A percentile compares a stretch with the other conserved stretches of the same genome.
These are phyloP conservation scores for Lerista edwardsae DNA, from an alignment of 2,797 vertebrate genomes.

Conservation along the genomic window DNA sequence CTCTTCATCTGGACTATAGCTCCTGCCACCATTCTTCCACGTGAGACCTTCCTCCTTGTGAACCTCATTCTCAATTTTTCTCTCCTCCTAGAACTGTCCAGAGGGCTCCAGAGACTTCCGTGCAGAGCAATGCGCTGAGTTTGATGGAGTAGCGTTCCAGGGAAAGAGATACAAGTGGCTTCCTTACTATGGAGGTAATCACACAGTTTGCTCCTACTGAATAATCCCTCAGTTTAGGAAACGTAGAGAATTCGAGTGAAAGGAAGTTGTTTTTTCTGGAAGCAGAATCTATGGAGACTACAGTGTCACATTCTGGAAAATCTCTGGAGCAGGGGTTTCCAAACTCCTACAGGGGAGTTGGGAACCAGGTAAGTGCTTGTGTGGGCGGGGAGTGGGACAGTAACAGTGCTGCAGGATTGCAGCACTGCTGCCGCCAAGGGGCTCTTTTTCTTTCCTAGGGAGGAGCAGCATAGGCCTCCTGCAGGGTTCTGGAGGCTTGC, in stretches of 20 bases:
- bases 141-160: slow-evolving; percentile 88
- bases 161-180: slow-evolving; percentile 92
- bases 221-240: background rate
- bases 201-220: background rate
- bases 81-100: slow-evolving; percentile 84
- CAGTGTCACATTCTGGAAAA: background rate
- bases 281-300: background rate
- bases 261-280: background rate
- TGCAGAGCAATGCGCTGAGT: slow-evolving; percentile 92
- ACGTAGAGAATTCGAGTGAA: background rate
- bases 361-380: too few species aligned
- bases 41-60: background rate
- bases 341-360: too few species aligned
- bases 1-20: too few species aligned
- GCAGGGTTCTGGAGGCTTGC: too few species aligned
- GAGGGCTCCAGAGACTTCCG: slow-evolving; percentile 89
- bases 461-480: too few species aligned
- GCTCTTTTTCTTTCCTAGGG: too few species aligned
- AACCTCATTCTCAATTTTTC: background rate
- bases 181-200: slow-evolving; percentile 91
- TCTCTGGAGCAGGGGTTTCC: background rate
- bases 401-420: too few species aligned
- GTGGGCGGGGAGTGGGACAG: too few species aligned
- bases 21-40: rapidly evolving
- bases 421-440: too few species aligned